phyloP scores from a whole-genome alignment of 2,888 invertebrate species.

The Nephrotoma guestfalica region DNA sequence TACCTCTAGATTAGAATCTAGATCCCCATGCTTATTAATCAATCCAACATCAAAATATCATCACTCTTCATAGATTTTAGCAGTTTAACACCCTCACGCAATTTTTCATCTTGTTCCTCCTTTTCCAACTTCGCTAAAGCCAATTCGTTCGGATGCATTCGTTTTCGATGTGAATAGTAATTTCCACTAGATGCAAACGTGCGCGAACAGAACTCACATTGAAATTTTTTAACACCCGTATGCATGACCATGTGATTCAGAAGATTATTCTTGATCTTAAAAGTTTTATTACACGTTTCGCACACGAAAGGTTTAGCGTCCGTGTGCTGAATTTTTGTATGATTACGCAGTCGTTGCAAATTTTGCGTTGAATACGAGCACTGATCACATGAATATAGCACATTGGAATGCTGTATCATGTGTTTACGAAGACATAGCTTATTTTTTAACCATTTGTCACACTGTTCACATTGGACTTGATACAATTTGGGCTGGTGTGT shows the following conservation, averaged over 20 bases:
- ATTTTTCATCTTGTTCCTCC: conserved; percentile 10
- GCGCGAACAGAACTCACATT: conserved; percentile 15
- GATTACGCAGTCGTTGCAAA: conserved; percentile 13
- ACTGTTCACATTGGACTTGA: conserved; percentile 15
- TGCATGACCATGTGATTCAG: conserved; percentile 16
- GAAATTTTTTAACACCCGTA: conserved; percentile 14
- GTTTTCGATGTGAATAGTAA: conserved; percentile 16
- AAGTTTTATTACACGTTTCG: conserved; percentile 11
- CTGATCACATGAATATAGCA: conserved; percentile 10
- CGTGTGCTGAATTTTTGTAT: conserved; percentile 13
- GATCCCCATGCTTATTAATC: background rate
- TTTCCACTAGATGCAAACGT: conserved; percentile 16
- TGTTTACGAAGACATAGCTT: conserved; percentile 15
- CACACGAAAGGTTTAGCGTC: conserved; percentile 13
- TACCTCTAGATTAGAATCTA: background rate
- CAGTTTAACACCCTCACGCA: background rate
- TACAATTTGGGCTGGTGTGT: conserved; percentile 14
- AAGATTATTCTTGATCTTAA: conserved; percentile 15
- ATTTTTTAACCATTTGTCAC: conserved; percentile 15
- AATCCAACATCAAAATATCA: background rate
- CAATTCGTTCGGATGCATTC: conserved; percentile 16
- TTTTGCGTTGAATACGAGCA: conserved; percentile 14
- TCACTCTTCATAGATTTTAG: background rate
- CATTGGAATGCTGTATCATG: conserved; percentile 13
- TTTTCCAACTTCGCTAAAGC: conserved; percentile 11